Conservation (phyloP, 2,113 vertebrate genomes). For the Thymallus thymallus region DNA sequence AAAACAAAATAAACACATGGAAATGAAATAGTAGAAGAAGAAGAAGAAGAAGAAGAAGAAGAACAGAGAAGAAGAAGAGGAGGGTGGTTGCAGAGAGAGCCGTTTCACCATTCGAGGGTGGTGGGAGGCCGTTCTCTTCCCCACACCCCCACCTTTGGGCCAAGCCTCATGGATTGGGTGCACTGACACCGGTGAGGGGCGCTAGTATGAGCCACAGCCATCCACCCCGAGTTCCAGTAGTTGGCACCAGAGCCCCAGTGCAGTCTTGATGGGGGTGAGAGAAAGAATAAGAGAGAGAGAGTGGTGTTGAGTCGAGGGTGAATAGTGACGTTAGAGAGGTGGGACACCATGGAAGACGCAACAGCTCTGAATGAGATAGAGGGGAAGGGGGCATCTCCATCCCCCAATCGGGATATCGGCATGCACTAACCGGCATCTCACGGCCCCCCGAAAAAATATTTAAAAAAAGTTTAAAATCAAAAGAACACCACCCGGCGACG, state of each 20-base stretch:
- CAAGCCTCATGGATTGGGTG: not conserved
- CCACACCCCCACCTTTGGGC: not conserved
- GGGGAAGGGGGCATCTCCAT: not conserved
- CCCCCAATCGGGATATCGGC: not conserved
- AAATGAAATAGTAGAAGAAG: slow-evolving; percentile 29
- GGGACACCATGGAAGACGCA: not conserved
- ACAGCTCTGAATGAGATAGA: not conserved
- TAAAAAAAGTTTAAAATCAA: slow-evolving; percentile 12
- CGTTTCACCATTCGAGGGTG: not conserved
- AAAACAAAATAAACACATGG: slow-evolving; percentile 4
- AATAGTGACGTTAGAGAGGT: not conserved
- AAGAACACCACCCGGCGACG: slow-evolving; percentile 16
- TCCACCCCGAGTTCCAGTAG: not conserved
- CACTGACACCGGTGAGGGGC: not conserved
- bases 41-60: slow-evolving; percentile 35
- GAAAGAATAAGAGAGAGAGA: not conserved
- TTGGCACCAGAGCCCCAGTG: not conserved
- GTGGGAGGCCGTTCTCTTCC: not conserved
- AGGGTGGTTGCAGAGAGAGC: slow-evolving; percentile 2
- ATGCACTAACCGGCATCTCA: slow-evolving; percentile 47
- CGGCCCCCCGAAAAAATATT: not conserved
- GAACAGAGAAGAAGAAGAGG: slow-evolving; percentile 6
- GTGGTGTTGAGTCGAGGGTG: not conserved
- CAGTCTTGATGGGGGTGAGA: not conserved
- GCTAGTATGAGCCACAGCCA: not conserved